A percentile compares a stretch with the other conserved stretches of the same genome.
Conservation (phyloP, 2,797 vertebrate species). For the Sebastes diploproa region DNA sequence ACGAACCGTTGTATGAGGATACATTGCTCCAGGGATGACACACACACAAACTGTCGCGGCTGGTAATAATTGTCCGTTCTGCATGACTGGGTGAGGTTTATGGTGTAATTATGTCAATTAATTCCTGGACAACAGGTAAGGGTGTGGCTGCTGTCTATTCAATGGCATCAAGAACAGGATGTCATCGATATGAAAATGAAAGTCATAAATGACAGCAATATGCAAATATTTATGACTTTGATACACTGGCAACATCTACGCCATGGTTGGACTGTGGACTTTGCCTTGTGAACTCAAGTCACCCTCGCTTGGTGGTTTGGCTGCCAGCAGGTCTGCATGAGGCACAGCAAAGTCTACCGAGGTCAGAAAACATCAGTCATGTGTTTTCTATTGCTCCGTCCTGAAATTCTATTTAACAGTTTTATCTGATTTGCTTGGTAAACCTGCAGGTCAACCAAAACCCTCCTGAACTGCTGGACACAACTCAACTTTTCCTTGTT, state of each 20-base stretch:
- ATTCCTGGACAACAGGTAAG: neutral
- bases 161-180: neutral
- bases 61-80: neutral
- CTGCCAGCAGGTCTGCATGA: neutral
- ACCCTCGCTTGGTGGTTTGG: neutral
- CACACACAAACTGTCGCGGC: neutral
- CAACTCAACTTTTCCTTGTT: neutral
- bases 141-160: neutral
- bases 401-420: neutral
- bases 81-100: neutral
- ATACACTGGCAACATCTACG: neutral
- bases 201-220: conserved; percentile 12
- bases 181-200: conserved; percentile 8
- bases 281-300: neutral
- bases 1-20: too few species aligned
- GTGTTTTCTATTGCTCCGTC: neutral
- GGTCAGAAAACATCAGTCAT: neutral
- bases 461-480: neutral
- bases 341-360: neutral
- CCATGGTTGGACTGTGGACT: conserved; percentile 24
- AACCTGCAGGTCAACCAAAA: neutral
- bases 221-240: conserved; percentile 19
- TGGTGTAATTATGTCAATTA: neutral
- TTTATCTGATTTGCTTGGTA: neutral
- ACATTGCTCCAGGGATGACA: neutral